phyloP scores from a whole-genome alignment of 2,113 vertebrate species.

The Ictidomys tridecemlineatus region DNA sequence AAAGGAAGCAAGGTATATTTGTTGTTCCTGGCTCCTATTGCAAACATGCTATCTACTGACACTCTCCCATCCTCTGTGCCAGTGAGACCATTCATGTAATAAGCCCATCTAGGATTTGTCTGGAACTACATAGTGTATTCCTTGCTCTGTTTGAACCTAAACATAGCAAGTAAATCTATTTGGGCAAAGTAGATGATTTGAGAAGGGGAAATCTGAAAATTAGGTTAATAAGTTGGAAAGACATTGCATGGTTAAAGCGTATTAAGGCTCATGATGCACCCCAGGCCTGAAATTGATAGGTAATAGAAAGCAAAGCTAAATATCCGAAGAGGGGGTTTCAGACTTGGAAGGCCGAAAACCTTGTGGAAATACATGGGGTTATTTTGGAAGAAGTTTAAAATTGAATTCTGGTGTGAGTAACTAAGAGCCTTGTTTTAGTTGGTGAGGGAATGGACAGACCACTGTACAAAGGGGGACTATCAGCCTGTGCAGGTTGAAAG shows the following conservation, averaged over 20 bases:
- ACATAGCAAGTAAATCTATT: neutral
- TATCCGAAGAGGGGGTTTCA: neutral
- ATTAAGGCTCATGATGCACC: neutral
- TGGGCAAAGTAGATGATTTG: neutral
- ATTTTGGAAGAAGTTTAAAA: neutral
- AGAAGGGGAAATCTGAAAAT: neutral
- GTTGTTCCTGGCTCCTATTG: rapidly evolving
- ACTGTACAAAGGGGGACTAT: neutral
- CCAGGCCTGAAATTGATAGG: neutral
- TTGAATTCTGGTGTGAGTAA: neutral
- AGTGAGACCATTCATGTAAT: neutral
- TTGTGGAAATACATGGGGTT: neutral
- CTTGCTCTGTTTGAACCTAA: neutral
- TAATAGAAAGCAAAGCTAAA: neutral
- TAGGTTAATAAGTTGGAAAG: neutral
- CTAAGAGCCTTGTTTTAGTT: neutral
- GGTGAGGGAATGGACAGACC: neutral
- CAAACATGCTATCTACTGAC: neutral
- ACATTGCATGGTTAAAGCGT: neutral
- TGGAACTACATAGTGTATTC: neutral
- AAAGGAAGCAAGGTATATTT: neutral
- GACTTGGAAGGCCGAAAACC: neutral
- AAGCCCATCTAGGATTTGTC: neutral
- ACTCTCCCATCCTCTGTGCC: neutral
- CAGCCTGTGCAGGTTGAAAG: neutral